phyloP scores from a whole-genome alignment of 2,797 vertebrate genomes.

The Pipistrellus pygmaeus region DNA sequence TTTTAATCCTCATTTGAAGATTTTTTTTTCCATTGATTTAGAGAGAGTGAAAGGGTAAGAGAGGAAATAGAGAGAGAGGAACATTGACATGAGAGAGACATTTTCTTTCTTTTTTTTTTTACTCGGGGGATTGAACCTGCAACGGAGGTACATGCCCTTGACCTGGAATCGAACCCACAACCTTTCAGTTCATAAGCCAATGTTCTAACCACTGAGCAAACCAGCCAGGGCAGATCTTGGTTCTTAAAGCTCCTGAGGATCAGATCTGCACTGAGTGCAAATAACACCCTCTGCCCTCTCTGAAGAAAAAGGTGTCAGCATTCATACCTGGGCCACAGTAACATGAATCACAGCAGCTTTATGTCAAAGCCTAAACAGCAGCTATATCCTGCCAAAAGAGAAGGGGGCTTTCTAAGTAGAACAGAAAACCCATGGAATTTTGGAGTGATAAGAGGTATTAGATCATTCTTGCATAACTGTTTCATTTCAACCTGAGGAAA shows the following conservation, averaged over 20 bases:
- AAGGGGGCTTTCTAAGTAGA: neutral
- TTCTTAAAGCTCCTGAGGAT: neutral
- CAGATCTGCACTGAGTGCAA: neutral
- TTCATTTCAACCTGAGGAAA: neutral
- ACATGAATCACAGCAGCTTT: neutral
- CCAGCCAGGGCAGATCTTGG: no score
- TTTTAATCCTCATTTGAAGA: no score
- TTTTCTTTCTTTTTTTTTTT: no score
- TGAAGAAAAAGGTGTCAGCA: neutral
- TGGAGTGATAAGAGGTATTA: neutral
- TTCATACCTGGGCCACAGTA: neutral
- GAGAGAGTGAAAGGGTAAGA: no score
- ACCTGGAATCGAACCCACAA: neutral
- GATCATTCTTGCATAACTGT: neutral
- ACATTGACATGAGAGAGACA: neutral
- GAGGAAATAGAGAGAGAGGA: neutral
- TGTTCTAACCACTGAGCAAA: neutral
- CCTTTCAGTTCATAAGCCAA: neutral
- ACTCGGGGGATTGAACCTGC: no score
- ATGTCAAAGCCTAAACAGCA: neutral
- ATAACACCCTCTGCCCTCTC: neutral
- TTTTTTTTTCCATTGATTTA: no score
- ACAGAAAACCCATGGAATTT: slow-evolving; percentile 47
- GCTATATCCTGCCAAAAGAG: no score
- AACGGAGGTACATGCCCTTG: neutral